Conservation (phyloP, 2,888 invertebrate genomes). For the Eulithis prunata region DNA sequence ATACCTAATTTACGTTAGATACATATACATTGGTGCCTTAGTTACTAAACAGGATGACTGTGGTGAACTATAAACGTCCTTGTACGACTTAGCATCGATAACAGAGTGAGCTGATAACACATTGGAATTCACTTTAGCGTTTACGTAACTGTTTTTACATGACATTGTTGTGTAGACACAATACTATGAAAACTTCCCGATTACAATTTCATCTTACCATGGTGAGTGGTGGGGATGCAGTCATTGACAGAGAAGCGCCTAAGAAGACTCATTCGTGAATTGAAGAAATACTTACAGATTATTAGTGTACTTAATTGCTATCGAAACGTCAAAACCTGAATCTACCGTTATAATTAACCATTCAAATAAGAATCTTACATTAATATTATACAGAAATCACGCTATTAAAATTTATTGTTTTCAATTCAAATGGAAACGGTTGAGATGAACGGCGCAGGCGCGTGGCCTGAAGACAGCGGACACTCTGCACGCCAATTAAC, state of each 20-base stretch:
- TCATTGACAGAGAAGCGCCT: too few relatives aligned
- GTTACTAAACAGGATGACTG: constrained; percentile 54
- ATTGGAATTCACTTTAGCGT: constrained; percentile 47
- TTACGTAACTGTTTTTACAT: constrained; percentile 42
- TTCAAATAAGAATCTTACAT: constrained; percentile 11
- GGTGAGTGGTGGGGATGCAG: too few relatives aligned
- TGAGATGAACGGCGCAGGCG: constrained; percentile 59
- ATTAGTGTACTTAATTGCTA: too few relatives aligned
- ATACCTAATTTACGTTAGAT: constrained; percentile 5
- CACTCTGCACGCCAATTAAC: constrained; percentile 79
- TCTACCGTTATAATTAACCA: constrained; percentile 14
- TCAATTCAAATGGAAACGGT: constrained; percentile 66
- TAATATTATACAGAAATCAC: constrained; percentile 25
- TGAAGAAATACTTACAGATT: too few relatives aligned
- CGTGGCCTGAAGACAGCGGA: constrained; percentile 76
- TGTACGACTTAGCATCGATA: constrained; percentile 77
- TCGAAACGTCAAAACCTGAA: constrained; percentile 1
- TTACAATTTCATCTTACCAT: too few relatives aligned
- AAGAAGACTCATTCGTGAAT: too few relatives aligned
- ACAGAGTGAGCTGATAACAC: constrained; percentile 59
- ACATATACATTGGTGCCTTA: constrained; percentile 30
- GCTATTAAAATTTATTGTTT: constrained; percentile 56
- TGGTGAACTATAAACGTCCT: constrained; percentile 67
- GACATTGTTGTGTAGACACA: too few relatives aligned
- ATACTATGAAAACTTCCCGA: too few relatives aligned